Evolutionary conservation across 2,888 invertebrate genomes (phyloP), one percentile per base, ranked within the genome.

Genomic region (Drosophila falleni): DNA sequence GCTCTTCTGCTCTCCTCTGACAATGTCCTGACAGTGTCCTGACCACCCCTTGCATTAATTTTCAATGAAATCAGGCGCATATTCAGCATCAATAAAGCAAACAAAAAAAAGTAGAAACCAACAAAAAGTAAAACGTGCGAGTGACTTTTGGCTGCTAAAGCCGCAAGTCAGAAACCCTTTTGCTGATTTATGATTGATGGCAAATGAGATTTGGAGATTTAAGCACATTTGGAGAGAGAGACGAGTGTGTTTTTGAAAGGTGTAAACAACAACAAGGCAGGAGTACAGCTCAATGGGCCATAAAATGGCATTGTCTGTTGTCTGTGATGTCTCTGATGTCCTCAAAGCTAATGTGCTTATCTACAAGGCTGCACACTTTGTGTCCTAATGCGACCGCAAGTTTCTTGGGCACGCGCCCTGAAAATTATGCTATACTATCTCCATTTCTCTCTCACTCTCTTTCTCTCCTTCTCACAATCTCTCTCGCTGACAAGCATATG

Each of bases 231-330:
- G 13, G 33, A 10, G 44, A 42, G 37, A 2, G 62, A 23, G 41
- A 50, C 56, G 64, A 37, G 75, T 37, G 75, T 86, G 88, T 83
- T 79, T 82, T 61, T 91, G 91, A 91, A 87, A 90, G 91, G 91
- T 91, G 91, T 87, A 90, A 90, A 90, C 89, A 90, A 82, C 46
- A 56, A 44, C 44, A 41, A 19, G 60, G 58, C 71, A 50, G 65
- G 67, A 70, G 68, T 76, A 82, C 72, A 73, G 90, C 90, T 92
- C 92, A 92, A 92, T 92, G 91, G 92, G 89, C 92, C 91, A 92
- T 92, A 92, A 92, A 92, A 92, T 92, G 91, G 90, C 90, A 88
- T 90, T 81, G 76, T 78, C 81, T 81, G 77, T 74, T 80, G 74
- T 56, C 71, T 77, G 23, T 16, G 63, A 70, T 70, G 78, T 56